Conservation (phyloP, 2,888 invertebrate genomes). For the Pherbina coryleti region DNA sequence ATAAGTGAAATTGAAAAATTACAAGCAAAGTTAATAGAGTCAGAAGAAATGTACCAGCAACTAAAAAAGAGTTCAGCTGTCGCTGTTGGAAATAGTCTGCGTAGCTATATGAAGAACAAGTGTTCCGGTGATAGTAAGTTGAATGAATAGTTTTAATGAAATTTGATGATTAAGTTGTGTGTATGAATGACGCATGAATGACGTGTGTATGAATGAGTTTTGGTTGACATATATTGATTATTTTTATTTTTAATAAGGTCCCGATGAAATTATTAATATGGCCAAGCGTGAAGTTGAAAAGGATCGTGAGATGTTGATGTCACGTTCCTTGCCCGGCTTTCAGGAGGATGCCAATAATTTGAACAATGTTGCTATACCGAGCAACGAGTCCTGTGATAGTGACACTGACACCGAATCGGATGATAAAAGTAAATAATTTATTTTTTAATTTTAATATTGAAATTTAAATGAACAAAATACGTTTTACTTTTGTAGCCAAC, state of each 20-base stretch:
- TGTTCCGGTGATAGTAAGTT: slow-evolving; percentile 52
- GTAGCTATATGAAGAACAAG: slow-evolving; percentile 38
- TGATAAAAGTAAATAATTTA: slow-evolving; percentile 69
- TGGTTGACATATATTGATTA: neutral
- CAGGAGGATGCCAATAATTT: slow-evolving; percentile 73
- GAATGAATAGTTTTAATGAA: neutral
- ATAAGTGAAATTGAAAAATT: slow-evolving; percentile 92
- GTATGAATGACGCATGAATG: too few relatives aligned
- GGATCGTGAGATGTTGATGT: slow-evolving; percentile 72
- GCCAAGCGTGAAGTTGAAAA: slow-evolving; percentile 86
- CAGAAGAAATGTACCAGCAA: slow-evolving; percentile 83
- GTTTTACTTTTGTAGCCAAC: slow-evolving; percentile 65
- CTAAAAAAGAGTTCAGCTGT: slow-evolving; percentile 71
- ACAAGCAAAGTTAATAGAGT: slow-evolving; percentile 88
- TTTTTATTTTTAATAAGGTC: slow-evolving; percentile 57
- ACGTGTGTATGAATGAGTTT: too few relatives aligned
- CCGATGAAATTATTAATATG: slow-evolving; percentile 75
- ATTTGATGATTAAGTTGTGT: neutral
- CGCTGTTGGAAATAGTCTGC: slow-evolving; percentile 36
- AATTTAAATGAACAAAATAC: neutral
- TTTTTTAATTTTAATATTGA: neutral
- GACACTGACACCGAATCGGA: slow-evolving; percentile 75
- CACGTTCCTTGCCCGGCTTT: slow-evolving; percentile 66
- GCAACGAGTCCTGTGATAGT: slow-evolving; percentile 73
- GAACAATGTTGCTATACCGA: slow-evolving; percentile 68